A percentile compares a stretch with the other conserved stretches of the same genome.
phyloP scores from a whole-genome alignment of 2,888 invertebrate genomes.

The Phalangium opilio region DNA sequence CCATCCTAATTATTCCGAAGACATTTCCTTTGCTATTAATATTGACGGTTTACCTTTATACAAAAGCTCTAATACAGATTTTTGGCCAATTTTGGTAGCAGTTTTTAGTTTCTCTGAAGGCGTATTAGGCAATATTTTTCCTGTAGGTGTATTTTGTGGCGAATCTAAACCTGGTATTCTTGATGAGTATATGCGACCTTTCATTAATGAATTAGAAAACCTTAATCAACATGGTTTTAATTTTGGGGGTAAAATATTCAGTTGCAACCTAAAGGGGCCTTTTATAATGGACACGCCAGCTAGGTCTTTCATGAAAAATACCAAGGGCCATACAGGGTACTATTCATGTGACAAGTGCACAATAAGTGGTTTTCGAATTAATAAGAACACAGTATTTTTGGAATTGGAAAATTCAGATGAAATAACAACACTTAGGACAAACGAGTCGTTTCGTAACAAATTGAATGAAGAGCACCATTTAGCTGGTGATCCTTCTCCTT shows the following conservation, averaged over 20 bases:
- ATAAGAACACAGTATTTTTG: background rate
- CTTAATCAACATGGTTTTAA: background rate
- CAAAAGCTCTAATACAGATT: background rate
- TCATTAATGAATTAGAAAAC: background rate
- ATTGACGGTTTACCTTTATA: slow-evolving; percentile 3
- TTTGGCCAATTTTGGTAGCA: slow-evolving; percentile 4
- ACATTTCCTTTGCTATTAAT: background rate
- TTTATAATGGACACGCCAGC: slow-evolving; percentile 2
- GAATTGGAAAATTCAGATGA: background rate
- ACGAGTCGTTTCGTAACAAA: slow-evolving; percentile 15
- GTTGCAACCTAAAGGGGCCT: too few relatives aligned
- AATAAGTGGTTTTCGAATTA: background rate
- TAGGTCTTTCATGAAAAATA: slow-evolving; percentile 1
- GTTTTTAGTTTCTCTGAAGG: background rate
- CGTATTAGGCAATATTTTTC: background rate
- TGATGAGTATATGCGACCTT: background rate
- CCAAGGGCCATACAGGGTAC: slow-evolving; percentile 3
- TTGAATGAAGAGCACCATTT: slow-evolving; percentile 18
- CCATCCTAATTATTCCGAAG: too few relatives aligned
- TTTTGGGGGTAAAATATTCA: too few relatives aligned
- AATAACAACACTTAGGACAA: slow-evolving; percentile 8
- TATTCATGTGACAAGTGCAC: slow-evolving; percentile 6
- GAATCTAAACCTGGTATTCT: background rate
- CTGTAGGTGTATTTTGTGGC: background rate
- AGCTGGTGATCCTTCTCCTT: slow-evolving; percentile 6